Conservation (phyloP, 2,797 vertebrate genomes). For the Hypotaenidia philippensis region DNA sequence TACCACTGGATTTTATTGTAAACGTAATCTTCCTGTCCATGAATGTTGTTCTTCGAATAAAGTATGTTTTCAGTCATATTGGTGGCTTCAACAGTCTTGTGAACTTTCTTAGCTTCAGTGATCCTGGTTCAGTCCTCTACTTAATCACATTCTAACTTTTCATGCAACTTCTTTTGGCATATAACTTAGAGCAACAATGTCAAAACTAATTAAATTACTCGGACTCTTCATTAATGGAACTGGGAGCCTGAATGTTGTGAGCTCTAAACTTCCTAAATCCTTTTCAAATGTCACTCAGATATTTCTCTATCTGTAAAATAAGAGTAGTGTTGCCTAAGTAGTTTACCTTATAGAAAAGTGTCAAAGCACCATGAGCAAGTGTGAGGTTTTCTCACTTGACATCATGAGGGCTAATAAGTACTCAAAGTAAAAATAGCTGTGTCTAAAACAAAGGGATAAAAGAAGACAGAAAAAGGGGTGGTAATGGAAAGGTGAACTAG, state of each 20-base stretch:
- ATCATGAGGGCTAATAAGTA: not conserved
- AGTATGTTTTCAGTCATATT: not conserved
- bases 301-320: not conserved
- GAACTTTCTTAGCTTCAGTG: not conserved
- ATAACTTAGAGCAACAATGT: not conserved
- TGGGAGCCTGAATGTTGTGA: not conserved
- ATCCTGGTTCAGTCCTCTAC: not conserved
- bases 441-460: not conserved
- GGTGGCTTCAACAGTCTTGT: not conserved
- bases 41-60: slow-evolving; percentile 46
- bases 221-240: not conserved
- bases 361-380: not conserved
- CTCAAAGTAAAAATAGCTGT: not conserved
- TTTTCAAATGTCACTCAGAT: not conserved
- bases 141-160: not conserved
- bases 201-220: not conserved
- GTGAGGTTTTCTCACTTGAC: not conserved
- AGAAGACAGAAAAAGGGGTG: not conserved
- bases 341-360: not conserved
- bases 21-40: not conserved
- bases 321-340: not conserved
- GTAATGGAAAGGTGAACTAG: not conserved
- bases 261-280: not conserved
- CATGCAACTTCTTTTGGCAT: not conserved
- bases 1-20: not conserved